Evolutionary conservation across 2,113 vertebrate species (phyloP), one percentile per base, ranked within the genome.

Genomic region (Xyliphius kryptos): DNA sequence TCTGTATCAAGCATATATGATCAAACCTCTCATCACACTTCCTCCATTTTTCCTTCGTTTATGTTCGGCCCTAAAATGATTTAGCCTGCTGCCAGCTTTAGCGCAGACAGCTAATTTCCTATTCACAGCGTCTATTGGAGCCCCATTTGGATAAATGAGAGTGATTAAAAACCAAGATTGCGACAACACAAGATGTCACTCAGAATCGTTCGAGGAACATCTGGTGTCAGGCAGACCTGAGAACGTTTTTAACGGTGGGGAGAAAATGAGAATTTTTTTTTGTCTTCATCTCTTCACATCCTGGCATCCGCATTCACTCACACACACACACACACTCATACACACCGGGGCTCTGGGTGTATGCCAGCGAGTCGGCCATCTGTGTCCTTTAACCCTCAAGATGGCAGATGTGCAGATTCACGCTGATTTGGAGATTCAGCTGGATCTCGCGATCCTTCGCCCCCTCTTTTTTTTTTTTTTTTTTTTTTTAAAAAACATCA

Each of bases 341-440:
- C n/a, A n/a, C n/a, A n/a, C n/a, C n/a, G n/a, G n/a, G 61, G 63
- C 67, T 52, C 59, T 71, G 71, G 71, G 67, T 37, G 66, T 52
- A 40, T 66, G 71, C 75, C 75, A 74, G 44, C 56, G 47, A 48
- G 44, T 47, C 15, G 64, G 67, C 69, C 75, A 77, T 69, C 75
- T 77, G 75, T 57, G 67, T 68, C 75, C 72, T 72, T 72, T 73
- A 75, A 63, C 73, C 70, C 70, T 60, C 50, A 70, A 75, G 65
- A 70, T 71, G 73, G 70, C 76, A 77, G 70, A 77, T 75, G 73
- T 71, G 68, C 62, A 65, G 66, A 55, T 61, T 61, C 59, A 64
- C 52, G 37, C 59, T 70, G 63, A 67, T 74, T 74, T 71, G 63
- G 65, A 72, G 58, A 70, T 71, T 73, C 67, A 73, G 63, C 71